Base-by-base conservation (phyloP, 64 coral and sea anemone genomes). In the Pocillopora damicornis region DNA sequence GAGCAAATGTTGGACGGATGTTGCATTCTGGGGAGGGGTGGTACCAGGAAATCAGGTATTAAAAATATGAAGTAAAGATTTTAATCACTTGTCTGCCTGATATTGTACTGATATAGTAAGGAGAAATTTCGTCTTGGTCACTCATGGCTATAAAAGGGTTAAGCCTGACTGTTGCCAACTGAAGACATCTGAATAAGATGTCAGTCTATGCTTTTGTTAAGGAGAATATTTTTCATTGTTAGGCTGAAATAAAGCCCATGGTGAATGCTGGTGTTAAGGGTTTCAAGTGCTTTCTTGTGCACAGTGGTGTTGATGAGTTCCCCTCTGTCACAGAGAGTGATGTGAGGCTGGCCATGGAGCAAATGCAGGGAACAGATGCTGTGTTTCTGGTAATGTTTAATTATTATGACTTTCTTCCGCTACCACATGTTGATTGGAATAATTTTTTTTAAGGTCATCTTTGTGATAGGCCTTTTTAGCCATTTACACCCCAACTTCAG, bases 21-120 rank as follows among this genome's bases (percentile, higher is more conserved):
- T 94, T 62, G 93, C 93, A 20, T 94, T 94, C 85, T 94, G 93
- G 93, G 93, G 93, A 16, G 93, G 93, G 63, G 93, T 94, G 56
- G 79, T 94, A 20, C 93, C 93, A 23, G 93, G 93, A 61, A 94
- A 94, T 83, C 89, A 94, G 93, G 93, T 83, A 76, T 68, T 30
- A 51, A 67, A 7, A 17, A 18, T 67, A 20, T 67, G 64, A 22
- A 30, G 30, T 30, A 30, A 30, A 30, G 30, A 30, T 30, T 30
- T 30, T 30, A 30, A 30, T 30, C 30, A 30, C 30, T 30, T 30
- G 30, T 30, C 30, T 30, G 30, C 30, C 0, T 30, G 30, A 30
- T 30, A 30, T 30, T 30, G 30, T 30, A 30, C 30, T 30, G 30
- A 30, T 30, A 30, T 30, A 30, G 30, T 30, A 30, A 30, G 30